Base-by-base conservation (phyloP, 2,113 vertebrate genomes). In the Xenus cinereus region DNA sequence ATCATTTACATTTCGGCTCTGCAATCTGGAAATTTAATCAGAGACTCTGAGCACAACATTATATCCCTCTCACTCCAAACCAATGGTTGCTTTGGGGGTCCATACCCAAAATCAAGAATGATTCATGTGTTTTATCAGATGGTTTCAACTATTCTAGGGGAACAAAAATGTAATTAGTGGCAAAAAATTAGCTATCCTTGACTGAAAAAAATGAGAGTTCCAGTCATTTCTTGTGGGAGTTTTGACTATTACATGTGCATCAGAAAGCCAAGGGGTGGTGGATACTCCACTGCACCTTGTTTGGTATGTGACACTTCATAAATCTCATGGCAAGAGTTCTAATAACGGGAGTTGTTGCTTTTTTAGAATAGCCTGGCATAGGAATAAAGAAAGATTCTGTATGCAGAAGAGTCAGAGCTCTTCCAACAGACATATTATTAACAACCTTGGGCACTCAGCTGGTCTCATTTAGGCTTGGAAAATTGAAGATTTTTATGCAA, bases 281-380 rank as follows among this genome's bases (percentile, higher is more conserved):
- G 86, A 72, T 59, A 33, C 66, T 87, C 68, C 60, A 37, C 72
- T 76, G 56, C 54, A 76, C 56, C 56, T 35, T 83, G 71, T 66
- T 48, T 35, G 24, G n/a, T 32, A 4, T 76, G 60, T 80, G 93
- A 91, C 56, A 59, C 51, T 84, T 93, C 71, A 60, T 90, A 83
- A 91, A 75, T 76, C 35, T 23, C 78, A 51, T 63, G 60, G 90
- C 7, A 32, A 84, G 81, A 94, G 28, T 67, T 67, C 94, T 83
- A 80, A 87, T 83, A 91, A 93, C n/a, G 76, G 90, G 37, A 90
- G 62, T 13, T 60, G 84, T 35, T 88, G 90, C 81, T 74, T 95
- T 87, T 94, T 96, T 76, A 92, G 37, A 59, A 26, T 56, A 93
- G 91, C 66, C 33, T 68, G 83, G 68, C 62, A 89, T 45, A 91